Conservation (phyloP, 2,113 vertebrate species). For the Apistogramma diplotaenia region DNA sequence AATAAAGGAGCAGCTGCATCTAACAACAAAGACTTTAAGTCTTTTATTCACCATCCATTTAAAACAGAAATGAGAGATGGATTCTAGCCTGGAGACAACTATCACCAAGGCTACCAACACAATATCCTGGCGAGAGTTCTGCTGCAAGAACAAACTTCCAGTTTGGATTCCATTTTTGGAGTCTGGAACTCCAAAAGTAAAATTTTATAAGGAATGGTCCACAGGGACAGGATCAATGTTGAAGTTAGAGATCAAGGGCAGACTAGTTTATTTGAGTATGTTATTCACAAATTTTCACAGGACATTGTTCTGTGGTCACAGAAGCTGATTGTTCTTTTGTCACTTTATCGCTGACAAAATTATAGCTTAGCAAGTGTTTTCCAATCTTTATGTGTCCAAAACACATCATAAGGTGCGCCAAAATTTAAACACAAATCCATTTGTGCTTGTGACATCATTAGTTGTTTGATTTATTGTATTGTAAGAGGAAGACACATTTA, state of each 20-base stretch:
- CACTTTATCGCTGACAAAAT: not conserved
- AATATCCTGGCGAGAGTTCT: not conserved
- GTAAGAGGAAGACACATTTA: not conserved
- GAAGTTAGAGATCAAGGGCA: not conserved
- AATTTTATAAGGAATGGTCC: not conserved
- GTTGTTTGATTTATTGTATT: not conserved
- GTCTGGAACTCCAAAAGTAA: not conserved
- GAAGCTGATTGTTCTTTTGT: not conserved
- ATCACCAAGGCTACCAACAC: not conserved
- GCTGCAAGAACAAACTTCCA: not conserved
- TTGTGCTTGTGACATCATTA: not conserved
- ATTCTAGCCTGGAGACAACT: not conserved
- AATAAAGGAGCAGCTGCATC: not conserved
- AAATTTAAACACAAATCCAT: not conserved
- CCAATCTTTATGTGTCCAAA: not conserved
- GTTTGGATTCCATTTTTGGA: not conserved
- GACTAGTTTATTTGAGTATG: not conserved
- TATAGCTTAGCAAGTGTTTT: not conserved
- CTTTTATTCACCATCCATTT: not conserved
- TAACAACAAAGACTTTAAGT: not conserved
- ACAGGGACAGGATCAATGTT: not conserved
- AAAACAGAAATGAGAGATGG: not conserved
- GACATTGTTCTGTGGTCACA: not conserved
- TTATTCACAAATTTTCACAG: not conserved
- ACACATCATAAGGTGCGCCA: too few species aligned